Conservation (phyloP, 2,888 invertebrate species). For the Acanthosoma haemorrhoidale region DNA sequence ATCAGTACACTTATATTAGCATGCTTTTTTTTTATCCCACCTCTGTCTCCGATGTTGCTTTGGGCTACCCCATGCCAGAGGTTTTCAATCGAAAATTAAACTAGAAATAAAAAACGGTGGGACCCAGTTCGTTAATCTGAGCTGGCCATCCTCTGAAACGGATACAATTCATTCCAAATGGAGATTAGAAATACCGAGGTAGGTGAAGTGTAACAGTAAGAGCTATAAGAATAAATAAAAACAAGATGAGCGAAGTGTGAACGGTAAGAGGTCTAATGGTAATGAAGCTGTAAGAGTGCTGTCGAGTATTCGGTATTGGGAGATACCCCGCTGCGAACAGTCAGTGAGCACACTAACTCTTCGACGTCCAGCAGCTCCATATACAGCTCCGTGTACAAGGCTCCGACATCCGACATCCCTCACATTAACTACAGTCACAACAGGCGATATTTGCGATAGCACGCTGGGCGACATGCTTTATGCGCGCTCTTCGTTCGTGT, state of each 20-base stretch:
- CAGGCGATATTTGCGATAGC: not conserved
- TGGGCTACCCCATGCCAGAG: too few species aligned
- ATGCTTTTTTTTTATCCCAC: too few species aligned
- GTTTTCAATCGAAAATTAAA: too few species aligned
- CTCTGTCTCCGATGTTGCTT: too few species aligned
- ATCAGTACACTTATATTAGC: too few species aligned
- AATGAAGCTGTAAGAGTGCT: constrained; percentile 4
- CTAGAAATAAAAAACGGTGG: too few species aligned
- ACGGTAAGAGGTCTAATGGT: constrained; percentile 3
- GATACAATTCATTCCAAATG: not conserved
- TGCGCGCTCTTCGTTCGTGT: not conserved
- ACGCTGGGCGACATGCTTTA: not conserved
- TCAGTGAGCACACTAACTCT: too few species aligned
- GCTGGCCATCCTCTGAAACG: too few species aligned
- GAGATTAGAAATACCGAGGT: not conserved
- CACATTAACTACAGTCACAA: not conserved
- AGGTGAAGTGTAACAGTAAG: not conserved
- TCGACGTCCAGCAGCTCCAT: not conserved
- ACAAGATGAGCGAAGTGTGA: too few species aligned
- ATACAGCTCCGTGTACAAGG: too few species aligned
- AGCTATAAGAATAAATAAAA: too few species aligned
- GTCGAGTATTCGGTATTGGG: not conserved
- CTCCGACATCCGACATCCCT: not conserved
- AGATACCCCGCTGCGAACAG: not conserved
- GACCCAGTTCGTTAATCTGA: too few species aligned